A percentile compares a stretch with the other conserved stretches of the same genome.
These are phyloP conservation scores for Coluber constrictor DNA, from an alignment of 2,797 vertebrate genomes.

Conservation along the genomic window DNA sequence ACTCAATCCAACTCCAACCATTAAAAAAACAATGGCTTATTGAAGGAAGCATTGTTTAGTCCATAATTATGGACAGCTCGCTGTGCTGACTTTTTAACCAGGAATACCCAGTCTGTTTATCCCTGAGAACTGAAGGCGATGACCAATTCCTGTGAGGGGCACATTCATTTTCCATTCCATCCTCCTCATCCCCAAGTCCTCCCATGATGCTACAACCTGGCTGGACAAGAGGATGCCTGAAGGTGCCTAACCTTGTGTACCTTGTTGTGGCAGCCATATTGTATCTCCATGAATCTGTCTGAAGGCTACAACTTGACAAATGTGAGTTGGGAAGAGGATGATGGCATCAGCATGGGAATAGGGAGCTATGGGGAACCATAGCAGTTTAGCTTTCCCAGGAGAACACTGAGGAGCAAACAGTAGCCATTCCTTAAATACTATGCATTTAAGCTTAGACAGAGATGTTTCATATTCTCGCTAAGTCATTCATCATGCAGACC, in stretches of 20 bases:
- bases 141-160: background rate
- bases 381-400: background rate
- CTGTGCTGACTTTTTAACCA: background rate
- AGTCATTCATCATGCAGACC: background rate
- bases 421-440: background rate
- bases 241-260: background rate
- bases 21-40: background rate
- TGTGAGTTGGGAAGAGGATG: background rate
- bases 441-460: background rate
- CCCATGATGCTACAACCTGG: background rate
- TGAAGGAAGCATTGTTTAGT: background rate
- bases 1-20: background rate
- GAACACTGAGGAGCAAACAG: background rate
- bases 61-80: background rate
- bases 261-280: background rate
- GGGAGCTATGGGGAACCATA: background rate
- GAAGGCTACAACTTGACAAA: background rate
- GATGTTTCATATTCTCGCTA: background rate
- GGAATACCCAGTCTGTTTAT: background rate
- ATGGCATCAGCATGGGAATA: background rate
- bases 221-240: background rate
- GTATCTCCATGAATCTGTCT: background rate
- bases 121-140: background rate
- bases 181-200: background rate
- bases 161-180: background rate